Evolutionary conservation across 2,113 vertebrate genomes (phyloP).

Genomic region (Thalassarche chlororhynchos): DNA sequence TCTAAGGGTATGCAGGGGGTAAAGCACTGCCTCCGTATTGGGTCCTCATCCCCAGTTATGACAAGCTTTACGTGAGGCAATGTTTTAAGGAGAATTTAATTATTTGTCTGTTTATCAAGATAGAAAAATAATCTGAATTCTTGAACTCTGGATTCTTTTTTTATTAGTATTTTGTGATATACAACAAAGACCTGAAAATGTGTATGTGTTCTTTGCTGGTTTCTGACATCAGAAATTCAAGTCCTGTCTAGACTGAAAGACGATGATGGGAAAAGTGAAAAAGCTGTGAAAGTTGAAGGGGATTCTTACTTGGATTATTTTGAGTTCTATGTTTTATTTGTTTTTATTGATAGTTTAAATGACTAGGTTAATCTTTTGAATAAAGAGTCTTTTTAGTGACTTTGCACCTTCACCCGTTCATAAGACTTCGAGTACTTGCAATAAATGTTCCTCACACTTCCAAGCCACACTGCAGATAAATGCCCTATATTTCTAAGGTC

Average conservation of each 20-base stretch:
- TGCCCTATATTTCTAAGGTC: neutral
- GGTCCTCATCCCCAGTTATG: neutral
- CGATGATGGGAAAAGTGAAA: neutral
- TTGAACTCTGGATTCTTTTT: neutral
- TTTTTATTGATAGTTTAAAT: slow-evolving; percentile 26
- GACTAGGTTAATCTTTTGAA: slow-evolving; percentile 21
- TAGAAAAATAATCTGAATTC: neutral
- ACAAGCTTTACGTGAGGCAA: neutral
- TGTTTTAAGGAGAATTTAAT: neutral
- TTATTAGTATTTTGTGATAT: neutral
- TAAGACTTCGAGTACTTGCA: neutral
- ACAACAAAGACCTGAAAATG: neutral
- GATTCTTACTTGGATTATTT: slow-evolving; percentile 40
- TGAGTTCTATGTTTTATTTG: neutral
- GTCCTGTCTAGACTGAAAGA: neutral
- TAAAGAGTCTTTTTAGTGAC: slow-evolving; percentile 37
- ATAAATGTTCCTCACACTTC: slow-evolving; percentile 6
- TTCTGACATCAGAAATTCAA: slow-evolving; percentile 3
- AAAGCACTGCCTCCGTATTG: neutral
- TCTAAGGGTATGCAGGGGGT: neutral
- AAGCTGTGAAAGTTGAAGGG: slow-evolving; percentile 27
- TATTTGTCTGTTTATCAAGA: neutral
- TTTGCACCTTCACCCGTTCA: slow-evolving; percentile 29
- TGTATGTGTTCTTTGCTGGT: slow-evolving; percentile 22
- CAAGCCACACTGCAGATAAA: neutral